Percentiles rank a stretch among this genome's conserved stretches.
These are phyloP conservation scores for Nematostella vectensis DNA, from an alignment of 92 coral and sea anemone genomes.

Conservation along the genomic window DNA sequence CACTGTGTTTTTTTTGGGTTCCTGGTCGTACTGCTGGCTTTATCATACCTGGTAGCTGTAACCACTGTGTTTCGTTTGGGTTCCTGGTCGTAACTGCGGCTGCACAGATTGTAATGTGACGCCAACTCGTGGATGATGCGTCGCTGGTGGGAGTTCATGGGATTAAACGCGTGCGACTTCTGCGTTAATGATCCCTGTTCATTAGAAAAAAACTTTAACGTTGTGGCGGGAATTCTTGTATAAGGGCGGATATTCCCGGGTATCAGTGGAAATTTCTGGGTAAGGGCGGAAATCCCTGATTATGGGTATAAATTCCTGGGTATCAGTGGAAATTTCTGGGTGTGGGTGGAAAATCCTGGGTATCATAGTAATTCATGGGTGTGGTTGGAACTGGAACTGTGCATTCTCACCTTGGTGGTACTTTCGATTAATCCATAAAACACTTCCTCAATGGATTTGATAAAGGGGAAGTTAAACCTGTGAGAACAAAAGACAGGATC, in stretches of 20 bases:
- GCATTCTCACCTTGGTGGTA: slow-evolving; percentile 65
- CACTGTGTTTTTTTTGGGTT: no score
- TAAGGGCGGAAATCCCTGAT: no score
- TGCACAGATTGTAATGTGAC: slow-evolving; percentile 61
- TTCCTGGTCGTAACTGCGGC: slow-evolving; percentile 81
- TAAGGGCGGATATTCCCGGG: no score
- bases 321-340: no score
- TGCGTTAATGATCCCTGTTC: slow-evolving; percentile 47
- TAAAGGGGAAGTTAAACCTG: slow-evolving; percentile 60
- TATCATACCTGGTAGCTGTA: slow-evolving; percentile 97
- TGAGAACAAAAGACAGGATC: no score
- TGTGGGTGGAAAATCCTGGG: no score
- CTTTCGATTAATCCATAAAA: slow-evolving; percentile 53
- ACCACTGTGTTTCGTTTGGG: slow-evolving; percentile 85
- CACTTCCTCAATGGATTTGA: slow-evolving; percentile 77
- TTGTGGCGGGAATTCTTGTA: no score
- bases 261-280: no score
- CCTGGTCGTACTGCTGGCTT: no score
- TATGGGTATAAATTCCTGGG: no score
- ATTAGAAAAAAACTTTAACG: not conserved
- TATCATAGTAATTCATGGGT: no score
- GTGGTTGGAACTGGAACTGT: no score
- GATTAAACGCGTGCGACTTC: slow-evolving; percentile 59
- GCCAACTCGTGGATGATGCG: slow-evolving; percentile 86
- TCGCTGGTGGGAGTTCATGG: slow-evolving; percentile 88